Evolutionary conservation across 2,113 vertebrate species (phyloP), one percentile per base, ranked within the genome.

Genomic region (Galeopterus variegatus): DNA sequence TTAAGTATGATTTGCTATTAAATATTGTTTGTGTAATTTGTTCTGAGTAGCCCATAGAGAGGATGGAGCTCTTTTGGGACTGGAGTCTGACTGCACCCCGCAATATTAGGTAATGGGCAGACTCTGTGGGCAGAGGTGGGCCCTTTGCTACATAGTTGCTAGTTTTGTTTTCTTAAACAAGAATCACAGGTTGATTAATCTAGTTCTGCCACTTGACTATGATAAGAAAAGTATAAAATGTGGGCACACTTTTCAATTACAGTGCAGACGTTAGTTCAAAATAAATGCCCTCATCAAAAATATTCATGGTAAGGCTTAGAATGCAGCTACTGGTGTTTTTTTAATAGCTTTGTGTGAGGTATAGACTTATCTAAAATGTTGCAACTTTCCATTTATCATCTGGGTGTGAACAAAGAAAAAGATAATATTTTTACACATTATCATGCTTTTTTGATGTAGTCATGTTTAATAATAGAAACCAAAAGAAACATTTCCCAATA

Each of bases 381-480:
- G 15, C 69, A 45, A 76, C 60, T 90, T 96, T 89, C 60, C 28
- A 96, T 97, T 96, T 93, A 96, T 97, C 64, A 80, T 96, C 31
- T 92, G 85, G 76, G 91, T 72, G n/a, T 96, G 96, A 88, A 87
- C 93, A 97, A 96, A 98, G 75, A 92, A 88, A 97, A 92, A 91
- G 72, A 85, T 97, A 33, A n/a, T 52, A 48, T 83, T 93, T 79
- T 96, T 88, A 75, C 1, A 79, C 62, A 92, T 82, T 75, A 69
- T 69, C 93, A 93, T 97, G 85, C 96, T 92, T 94, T 98, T 97
- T 98, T 89, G 75, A 95, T 98, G 97, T 96, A 93, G 94, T 98
- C 95, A 97, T 70, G 79, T 98, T 97, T 97, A 98, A 98, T 98
- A 94, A 96, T 70, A 97, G 96, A 97, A 93, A 98, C 95, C 97